These are phyloP conservation scores for Eulemur coronatus DNA, from an alignment of 2,797 vertebrate species.

Conservation along the genomic window DNA sequence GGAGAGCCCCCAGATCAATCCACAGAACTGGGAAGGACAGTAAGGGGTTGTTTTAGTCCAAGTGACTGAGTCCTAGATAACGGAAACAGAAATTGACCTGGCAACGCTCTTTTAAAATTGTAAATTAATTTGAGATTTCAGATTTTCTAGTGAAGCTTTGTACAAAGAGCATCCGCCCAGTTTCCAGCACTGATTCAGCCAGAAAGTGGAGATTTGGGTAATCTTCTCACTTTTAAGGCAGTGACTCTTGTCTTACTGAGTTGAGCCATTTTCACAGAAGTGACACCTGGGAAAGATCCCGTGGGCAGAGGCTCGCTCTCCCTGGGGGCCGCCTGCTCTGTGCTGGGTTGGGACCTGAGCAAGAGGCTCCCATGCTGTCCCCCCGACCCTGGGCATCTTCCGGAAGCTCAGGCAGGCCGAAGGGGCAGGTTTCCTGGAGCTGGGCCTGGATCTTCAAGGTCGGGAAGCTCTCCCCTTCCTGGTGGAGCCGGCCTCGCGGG, in stretches of 20 bases:
- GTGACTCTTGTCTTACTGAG: accelerated
- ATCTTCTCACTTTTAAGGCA: neutral
- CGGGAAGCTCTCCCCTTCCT: accelerated
- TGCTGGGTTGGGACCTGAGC: accelerated
- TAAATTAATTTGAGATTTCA: neutral
- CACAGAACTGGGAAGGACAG: too few species aligned
- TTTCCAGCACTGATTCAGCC: neutral
- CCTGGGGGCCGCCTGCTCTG: accelerated
- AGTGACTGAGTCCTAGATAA: neutral
- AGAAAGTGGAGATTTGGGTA: neutral
- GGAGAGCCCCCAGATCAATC: neutral
- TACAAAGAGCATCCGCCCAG: too few species aligned
- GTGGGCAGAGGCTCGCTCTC: accelerated
- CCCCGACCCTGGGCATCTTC: too few species aligned
- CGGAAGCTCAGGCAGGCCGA: neutral
- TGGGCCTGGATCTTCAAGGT: neutral
- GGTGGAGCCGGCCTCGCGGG: accelerated
- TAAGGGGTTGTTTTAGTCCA: accelerated
- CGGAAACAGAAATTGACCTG: accelerated
- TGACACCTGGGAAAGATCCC: neutral
- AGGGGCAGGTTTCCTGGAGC: neutral
- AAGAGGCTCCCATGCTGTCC: accelerated
- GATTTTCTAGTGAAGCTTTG: neutral
- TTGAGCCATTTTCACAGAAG: neutral
- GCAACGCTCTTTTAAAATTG: neutral